Conservation (phyloP, 1,140 invertebrate species). For the Metopolophium dirhodum region DNA sequence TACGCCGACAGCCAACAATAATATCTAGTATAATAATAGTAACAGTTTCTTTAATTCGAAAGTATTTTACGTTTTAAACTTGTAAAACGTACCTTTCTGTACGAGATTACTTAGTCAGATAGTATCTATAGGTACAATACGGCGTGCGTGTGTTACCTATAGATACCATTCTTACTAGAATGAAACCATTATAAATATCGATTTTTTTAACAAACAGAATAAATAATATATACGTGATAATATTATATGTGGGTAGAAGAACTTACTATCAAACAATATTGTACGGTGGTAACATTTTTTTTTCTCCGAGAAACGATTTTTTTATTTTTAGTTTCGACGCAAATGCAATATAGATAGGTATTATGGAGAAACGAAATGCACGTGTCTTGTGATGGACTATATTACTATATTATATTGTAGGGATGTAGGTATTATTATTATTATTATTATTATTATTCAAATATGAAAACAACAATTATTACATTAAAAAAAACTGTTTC, state of each 20-base stretch:
- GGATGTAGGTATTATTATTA: too few relatives aligned
- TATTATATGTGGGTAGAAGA: not conserved
- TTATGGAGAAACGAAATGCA: too few relatives aligned
- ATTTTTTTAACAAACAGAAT: not conserved
- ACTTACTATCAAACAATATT: not conserved
- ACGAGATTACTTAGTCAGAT: not conserved
- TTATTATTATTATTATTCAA: too few relatives aligned
- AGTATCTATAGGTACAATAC: not conserved
- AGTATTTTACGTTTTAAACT: not conserved
- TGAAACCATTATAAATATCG: constrained; percentile 1
- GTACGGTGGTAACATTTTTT: not conserved
- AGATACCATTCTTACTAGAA: not conserved
- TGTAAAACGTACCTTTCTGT: not conserved
- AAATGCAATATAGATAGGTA: not conserved
- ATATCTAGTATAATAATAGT: not conserved
- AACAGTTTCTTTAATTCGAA: not conserved
- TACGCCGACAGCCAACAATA: not conserved
- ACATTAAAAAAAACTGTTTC: not conserved
- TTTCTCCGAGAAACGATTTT: not conserved
- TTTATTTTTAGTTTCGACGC: not conserved
- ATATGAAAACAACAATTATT: not conserved
- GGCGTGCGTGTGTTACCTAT: not conserved
- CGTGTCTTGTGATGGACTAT: too few relatives aligned
- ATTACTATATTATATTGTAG: too few relatives aligned
- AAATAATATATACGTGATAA: not conserved